phyloP scores from a whole-genome alignment of 2,888 invertebrate species.

The Molanna angustata region DNA sequence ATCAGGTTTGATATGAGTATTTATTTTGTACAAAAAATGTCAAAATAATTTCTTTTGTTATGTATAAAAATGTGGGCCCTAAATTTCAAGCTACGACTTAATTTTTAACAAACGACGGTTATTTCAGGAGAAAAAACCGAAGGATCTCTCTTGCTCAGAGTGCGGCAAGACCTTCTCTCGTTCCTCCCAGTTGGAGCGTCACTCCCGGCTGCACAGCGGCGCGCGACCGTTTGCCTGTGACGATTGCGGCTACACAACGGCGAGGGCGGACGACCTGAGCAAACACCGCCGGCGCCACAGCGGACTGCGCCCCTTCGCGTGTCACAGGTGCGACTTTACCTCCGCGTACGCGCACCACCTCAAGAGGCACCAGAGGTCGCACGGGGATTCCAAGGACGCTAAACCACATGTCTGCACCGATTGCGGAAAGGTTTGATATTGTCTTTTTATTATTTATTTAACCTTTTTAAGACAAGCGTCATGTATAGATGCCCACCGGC shows the following conservation, averaged over 20 bases:
- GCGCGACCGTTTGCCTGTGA: neutral
- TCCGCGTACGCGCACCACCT: constrained; percentile 5
- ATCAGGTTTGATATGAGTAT: no score
- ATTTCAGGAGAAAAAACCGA: no score
- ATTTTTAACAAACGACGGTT: no score
- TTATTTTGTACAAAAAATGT: no score
- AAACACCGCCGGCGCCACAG: constrained; percentile 8
- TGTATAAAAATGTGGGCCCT: no score
- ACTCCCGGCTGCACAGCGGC: neutral
- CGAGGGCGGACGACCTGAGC: constrained; percentile 3
- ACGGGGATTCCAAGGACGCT: constrained; percentile 1
- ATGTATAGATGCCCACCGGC: no score
- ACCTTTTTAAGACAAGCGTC: no score
- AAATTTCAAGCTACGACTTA: no score
- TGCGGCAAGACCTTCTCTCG: neutral
- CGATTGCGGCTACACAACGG: neutral
- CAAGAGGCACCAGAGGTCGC: constrained; percentile 7
- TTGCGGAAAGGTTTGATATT: no score
- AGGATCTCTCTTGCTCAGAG: neutral
- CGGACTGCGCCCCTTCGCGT: neutral
- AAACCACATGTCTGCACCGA: no score
- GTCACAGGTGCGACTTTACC: constrained; percentile 5
- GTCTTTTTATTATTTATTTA: no score
- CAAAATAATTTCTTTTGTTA: no score
- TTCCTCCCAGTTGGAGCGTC: neutral